Conservation (phyloP, 1,140 invertebrate species). For the Caenorhabditis inopinata region DNA sequence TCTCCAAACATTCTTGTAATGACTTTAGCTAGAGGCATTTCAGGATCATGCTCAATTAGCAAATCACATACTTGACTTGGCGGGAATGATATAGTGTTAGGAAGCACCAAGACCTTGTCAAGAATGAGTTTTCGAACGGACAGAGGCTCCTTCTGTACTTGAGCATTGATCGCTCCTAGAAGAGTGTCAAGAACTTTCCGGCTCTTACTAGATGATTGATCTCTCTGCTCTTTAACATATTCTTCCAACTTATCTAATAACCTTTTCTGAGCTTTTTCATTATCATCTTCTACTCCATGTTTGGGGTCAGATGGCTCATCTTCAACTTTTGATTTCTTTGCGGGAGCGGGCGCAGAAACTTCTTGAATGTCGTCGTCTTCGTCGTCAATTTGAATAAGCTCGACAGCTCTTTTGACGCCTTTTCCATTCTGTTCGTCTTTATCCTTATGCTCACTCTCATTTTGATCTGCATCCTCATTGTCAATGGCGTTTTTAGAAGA, state of each 20-base stretch:
- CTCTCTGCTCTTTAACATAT: conserved; percentile 49
- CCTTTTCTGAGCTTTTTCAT: conserved; percentile 51
- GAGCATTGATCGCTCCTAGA: conserved; percentile 62
- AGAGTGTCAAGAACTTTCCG: conserved; percentile 62
- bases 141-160: conserved; percentile 62
- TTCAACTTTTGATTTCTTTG: conserved; percentile 50
- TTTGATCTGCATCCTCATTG: not conserved
- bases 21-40: conserved; percentile 44
- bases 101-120: conserved; percentile 65
- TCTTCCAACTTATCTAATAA: conserved; percentile 58
- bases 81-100: conserved; percentile 65
- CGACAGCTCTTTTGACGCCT: conserved; percentile 34
- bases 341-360: not conserved
- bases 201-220: not conserved
- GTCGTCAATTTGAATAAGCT: conserved; percentile 49
- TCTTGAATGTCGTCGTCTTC: conserved; percentile 52
- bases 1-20: conserved; percentile 60
- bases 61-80: conserved; percentile 64
- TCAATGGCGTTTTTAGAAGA: not conserved
- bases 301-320: not conserved
- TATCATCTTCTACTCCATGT: conserved; percentile 49
- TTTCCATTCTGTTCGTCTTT: not conserved
- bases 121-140: conserved; percentile 62
- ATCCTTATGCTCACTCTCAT: too few species aligned
- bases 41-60: conserved; percentile 62